Conservation (phyloP, 2,113 vertebrate species). For the Semnornis frantzii region DNA sequence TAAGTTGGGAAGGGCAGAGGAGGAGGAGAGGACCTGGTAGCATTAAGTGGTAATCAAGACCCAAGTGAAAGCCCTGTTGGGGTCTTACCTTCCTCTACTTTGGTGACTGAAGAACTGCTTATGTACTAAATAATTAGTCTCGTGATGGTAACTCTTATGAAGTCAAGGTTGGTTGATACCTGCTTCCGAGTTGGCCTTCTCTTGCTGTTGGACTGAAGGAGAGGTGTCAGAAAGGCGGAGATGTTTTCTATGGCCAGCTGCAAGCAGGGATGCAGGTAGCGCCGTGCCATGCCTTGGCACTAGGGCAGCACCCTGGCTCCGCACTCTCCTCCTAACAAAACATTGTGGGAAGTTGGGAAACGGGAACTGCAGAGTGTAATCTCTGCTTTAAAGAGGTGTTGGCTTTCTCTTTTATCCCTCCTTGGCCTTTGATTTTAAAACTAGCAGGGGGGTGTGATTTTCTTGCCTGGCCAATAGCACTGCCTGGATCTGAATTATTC, state of each 20-base stretch:
- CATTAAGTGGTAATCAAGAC: not conserved
- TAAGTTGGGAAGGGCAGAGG: not conserved
- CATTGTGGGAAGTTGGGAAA: conserved; percentile 28
- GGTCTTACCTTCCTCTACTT: not conserved
- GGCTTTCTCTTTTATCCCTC: conserved; percentile 55
- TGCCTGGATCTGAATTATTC: conserved; percentile 54
- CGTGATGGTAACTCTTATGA: not conserved
- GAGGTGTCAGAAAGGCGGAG: accelerated
- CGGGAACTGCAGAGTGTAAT: conserved; percentile 16
- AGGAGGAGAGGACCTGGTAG: not conserved
- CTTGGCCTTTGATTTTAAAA: conserved; percentile 58
- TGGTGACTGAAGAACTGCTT: not conserved
- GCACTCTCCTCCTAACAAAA: not conserved
- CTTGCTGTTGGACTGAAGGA: not conserved
- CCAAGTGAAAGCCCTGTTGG: not conserved
- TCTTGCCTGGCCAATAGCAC: conserved; percentile 53
- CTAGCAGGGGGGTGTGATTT: conserved; percentile 67
- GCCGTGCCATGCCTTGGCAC: not conserved
- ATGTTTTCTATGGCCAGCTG: not conserved
- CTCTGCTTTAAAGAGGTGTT: conserved; percentile 60
- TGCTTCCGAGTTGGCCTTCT: not conserved
- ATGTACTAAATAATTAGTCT: accelerated
- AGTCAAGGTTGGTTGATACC: not conserved
- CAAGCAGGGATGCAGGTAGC: not conserved
- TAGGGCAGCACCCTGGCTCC: not conserved